Base-by-base conservation (phyloP, 2,888 invertebrate species). In the Adelognathus sp. region DNA sequence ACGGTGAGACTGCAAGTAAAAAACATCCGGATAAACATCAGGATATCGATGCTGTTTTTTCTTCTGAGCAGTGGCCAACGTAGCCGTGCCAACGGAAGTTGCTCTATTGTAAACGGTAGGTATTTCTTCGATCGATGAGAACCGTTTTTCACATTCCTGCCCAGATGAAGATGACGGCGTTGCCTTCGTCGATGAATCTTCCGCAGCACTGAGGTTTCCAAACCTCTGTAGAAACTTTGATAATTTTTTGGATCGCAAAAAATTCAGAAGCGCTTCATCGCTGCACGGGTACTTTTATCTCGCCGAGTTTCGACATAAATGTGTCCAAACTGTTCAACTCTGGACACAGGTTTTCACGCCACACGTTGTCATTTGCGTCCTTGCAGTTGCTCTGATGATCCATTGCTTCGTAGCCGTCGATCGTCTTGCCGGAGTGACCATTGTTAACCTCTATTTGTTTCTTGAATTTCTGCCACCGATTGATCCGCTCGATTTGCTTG, bases 241-340 rank as follows among this genome's bases (percentile, higher is more conserved):
- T 50, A 27, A 44, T 46, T 16, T 54, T 21, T 54, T 14, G 6
- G 9, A n/a, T 21, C 50, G 24, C 3, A 1, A 11, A 11, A 3
- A 21, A 21, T 31, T 11, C 4, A n/a, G n/a, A 0, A 3, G 36
- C 18, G 70, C 75, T 85, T 90, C 91, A 92, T 86, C 93, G 93
- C 86, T 88, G 88, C 41, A 91, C 79, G 18, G 90, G 88, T 81
- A 85, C 82, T 85, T 94, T 94, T 82, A 94, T 93, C 89, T 92
- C 92, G 87, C 93, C 94, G 88, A 95, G 91, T 90, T 94, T 93
- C 84, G 92, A 93, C 93, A 95, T 95, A 91, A 95, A 95, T 87
- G 92, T 92, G 92, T 95, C 94, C 89, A 95, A 89, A 86, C 94
- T 94, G 89, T 93, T 93, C 88, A 95, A 92, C 90, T 94, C 95